Evolutionary conservation across 2,888 invertebrate species (phyloP).

Genomic region (Trichogramma dendrolimi): DNA sequence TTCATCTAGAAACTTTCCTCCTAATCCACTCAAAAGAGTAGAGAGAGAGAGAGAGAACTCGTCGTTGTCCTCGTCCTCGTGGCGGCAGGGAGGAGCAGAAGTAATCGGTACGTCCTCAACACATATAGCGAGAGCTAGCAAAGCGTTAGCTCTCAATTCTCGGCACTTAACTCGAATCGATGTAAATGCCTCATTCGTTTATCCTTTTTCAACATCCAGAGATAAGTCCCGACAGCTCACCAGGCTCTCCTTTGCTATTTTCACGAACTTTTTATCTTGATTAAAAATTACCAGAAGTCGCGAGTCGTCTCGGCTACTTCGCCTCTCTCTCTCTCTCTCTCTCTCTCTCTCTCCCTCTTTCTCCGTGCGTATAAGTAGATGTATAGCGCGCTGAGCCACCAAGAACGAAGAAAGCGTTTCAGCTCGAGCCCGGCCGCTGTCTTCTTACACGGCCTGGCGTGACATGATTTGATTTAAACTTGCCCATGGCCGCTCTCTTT

Average conservation of each 20-base stretch:
- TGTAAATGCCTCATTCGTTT: slow-evolving; percentile 10
- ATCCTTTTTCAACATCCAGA: background rate
- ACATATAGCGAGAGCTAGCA: too few species aligned
- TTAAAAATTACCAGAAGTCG: slow-evolving; percentile 21
- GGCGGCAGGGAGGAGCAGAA: too few species aligned
- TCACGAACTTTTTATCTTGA: slow-evolving; percentile 21
- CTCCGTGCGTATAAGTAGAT: background rate
- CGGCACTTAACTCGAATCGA: slow-evolving; percentile 11
- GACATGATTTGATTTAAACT: slow-evolving; percentile 45
- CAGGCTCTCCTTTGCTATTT: background rate
- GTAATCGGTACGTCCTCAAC: too few species aligned
- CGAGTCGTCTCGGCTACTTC: background rate
- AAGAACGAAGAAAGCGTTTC: background rate
- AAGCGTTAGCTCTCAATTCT: background rate
- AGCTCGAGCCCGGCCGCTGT: background rate
- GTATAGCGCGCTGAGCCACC: background rate
- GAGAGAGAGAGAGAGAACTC: too few species aligned
- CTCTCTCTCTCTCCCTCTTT: background rate
- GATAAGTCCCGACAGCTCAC: background rate
- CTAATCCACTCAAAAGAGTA: slow-evolving; percentile 10
- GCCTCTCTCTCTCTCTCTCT: background rate
- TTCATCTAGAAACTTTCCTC: slow-evolving; percentile 13
- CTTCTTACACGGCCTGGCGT: slow-evolving; percentile 28
- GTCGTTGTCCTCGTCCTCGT: too few species aligned
- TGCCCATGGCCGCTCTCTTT: slow-evolving; percentile 30